These are phyloP conservation scores for Amazona ochrocephala DNA, from an alignment of 2,797 vertebrate genomes.

Conservation along the genomic window DNA sequence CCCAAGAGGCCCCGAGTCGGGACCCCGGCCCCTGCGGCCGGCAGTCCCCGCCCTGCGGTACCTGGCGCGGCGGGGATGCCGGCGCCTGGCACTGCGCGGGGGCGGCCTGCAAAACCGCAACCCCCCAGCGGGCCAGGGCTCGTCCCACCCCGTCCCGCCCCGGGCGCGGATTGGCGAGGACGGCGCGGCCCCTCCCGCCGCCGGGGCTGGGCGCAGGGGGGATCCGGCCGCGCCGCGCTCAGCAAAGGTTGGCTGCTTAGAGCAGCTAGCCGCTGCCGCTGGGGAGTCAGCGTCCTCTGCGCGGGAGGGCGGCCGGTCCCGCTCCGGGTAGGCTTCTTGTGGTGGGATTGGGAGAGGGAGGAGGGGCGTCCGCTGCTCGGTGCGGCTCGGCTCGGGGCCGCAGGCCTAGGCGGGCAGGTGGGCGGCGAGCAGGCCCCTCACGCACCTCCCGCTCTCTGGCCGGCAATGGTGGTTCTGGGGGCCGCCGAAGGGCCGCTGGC, in stretches of 20 bases:
- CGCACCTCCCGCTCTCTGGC: conserved; percentile 27
- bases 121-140: background rate
- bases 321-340: background rate
- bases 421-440: background rate
- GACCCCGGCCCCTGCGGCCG: background rate
- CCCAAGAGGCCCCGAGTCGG: background rate
- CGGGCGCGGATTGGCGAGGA: conserved; percentile 36
- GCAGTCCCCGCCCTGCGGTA: background rate
- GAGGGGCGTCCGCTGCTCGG: background rate
- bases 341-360: background rate
- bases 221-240: background rate
- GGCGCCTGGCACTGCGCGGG: background rate
- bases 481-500: conserved; percentile 25
- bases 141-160: conserved; percentile 35
- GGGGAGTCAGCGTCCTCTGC: background rate
- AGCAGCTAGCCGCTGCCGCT: background rate
- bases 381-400: background rate
- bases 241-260: background rate
- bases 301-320: background rate
- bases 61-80: background rate
- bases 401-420: background rate
- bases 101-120: background rate
- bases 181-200: conserved; percentile 32
- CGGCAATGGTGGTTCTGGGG: conserved; percentile 29
- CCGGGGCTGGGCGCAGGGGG: background rate